These are phyloP conservation scores for Ochlodes sylvanus DNA, from an alignment of 2,888 invertebrate genomes.

Conservation along the genomic window DNA sequence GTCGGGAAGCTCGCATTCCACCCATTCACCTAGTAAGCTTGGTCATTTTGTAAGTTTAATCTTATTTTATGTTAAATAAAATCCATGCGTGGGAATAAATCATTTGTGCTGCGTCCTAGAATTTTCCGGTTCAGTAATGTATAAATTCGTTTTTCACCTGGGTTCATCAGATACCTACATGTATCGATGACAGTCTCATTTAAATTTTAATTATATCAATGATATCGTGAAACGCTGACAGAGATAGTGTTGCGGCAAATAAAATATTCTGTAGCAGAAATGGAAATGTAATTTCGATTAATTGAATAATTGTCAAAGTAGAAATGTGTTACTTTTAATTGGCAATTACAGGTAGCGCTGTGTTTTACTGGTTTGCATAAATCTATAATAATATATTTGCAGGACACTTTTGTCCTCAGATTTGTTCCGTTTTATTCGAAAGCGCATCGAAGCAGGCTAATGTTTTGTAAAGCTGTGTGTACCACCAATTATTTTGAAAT, in stretches of 20 bases:
- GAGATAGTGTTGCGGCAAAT: slow-evolving; percentile 21
- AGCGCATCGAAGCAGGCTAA: too few relatives aligned
- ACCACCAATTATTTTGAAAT: too few relatives aligned
- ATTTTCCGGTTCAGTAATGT: slow-evolving; percentile 6
- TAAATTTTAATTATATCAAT: slow-evolving; percentile 36
- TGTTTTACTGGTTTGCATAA: slow-evolving; percentile 3
- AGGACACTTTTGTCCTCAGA: too few relatives aligned
- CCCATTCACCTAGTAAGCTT: too few relatives aligned
- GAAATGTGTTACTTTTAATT: slow-evolving; percentile 12
- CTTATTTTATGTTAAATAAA: neutral
- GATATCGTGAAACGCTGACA: slow-evolving; percentile 26
- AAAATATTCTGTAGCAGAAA: slow-evolving; percentile 31
- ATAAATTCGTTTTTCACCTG: slow-evolving; percentile 18
- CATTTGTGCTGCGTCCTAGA: neutral
- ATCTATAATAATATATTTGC: too few relatives aligned
- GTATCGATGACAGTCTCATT: slow-evolving; percentile 28
- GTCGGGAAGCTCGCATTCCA: too few relatives aligned
- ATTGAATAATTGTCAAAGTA: slow-evolving; percentile 28
- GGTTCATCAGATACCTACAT: slow-evolving; percentile 13
- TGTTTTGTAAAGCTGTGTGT: too few relatives aligned
- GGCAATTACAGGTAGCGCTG: neutral
- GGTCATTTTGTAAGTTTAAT: too few relatives aligned
- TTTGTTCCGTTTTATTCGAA: too few relatives aligned
- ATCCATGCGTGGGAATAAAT: neutral
- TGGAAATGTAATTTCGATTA: slow-evolving; percentile 12